Evolutionary conservation across 1,140 invertebrate species (phyloP), one percentile per base, ranked within the genome.

Genomic region (Pogonognathellus flavescens): DNA sequence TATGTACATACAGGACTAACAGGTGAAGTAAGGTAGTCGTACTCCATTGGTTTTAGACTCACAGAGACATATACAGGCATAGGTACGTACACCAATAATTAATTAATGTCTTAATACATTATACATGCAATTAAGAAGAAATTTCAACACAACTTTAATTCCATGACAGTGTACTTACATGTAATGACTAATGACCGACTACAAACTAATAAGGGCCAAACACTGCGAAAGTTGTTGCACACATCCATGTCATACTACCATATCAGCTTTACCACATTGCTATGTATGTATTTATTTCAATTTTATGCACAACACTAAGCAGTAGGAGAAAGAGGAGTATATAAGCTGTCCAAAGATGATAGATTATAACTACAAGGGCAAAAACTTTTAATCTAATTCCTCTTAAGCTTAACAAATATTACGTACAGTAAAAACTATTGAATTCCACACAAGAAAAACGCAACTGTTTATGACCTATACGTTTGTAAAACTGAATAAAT

Each of bases 311-410:
- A 66, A 25, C 25, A 25, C 9, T 20, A 25, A 25, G 22, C 62
- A 25, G 62, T 66, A 66, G 62, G 62, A 20, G 62, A 66, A 18
- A 66, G 62, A 66, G 62, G 62, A 66, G 62, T 25, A 66, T 25
- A 66, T 66, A 66, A 66, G 25, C 62, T 14, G 22, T 66, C 62
- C 25, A 25, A 20, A 8, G 22, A 60, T 60, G 18, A 66, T 66
- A 66, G 9, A 13, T 11, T 66, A 41, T 41, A 41, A 41, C 1
- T 41, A 41, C 31, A 41, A 41, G 31, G 31, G 31, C 31, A 41
- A 41, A 41, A 41, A 41, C 31, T 41, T 41, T 41, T 41, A 41
- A 41, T 41, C 31, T 41, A 41, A 41, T 41, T 41, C 31, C 31
- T 41, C 31, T 3, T 41, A 41, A 41, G 31, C 31, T 41, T 41